Conservation (phyloP, 2,888 invertebrate genomes). For the Siphlonurus alternatus region DNA sequence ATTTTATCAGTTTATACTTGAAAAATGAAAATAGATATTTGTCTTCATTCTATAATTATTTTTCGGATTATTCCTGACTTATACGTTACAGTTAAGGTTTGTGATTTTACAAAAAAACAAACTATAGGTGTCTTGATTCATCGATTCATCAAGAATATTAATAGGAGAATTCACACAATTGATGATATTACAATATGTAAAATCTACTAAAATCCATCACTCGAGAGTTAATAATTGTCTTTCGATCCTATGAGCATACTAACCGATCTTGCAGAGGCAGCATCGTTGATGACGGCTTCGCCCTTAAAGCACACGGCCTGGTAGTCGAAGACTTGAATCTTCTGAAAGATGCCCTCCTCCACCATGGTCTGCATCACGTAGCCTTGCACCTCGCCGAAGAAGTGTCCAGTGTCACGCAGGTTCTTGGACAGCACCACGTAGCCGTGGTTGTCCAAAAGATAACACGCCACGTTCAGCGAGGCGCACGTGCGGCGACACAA, state of each 20-base stretch:
- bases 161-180: no score
- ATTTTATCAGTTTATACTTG: no score
- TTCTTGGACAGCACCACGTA: constrained; percentile 29
- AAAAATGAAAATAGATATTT: no score
- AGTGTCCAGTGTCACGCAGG: constrained; percentile 25
- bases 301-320: constrained; percentile 24
- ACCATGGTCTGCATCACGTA: constrained; percentile 25
- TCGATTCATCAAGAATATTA: no score
- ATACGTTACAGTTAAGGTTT: no score
- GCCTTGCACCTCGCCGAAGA: constrained; percentile 31
- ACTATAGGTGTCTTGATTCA: no score
- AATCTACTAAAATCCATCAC: no score
- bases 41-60: no score
- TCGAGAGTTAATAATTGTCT: no score
- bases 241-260: neutral
- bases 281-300: neutral
- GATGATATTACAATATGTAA: no score
- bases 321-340: constrained; percentile 25
- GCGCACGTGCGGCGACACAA: constrained; percentile 18
- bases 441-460: constrained; percentile 32
- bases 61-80: no score
- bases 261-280: neutral
- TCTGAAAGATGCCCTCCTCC: constrained; percentile 23
- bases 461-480: constrained; percentile 25
- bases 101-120: no score